Conservation (phyloP, 2,113 vertebrate genomes). For the Calidris pygmaea region DNA sequence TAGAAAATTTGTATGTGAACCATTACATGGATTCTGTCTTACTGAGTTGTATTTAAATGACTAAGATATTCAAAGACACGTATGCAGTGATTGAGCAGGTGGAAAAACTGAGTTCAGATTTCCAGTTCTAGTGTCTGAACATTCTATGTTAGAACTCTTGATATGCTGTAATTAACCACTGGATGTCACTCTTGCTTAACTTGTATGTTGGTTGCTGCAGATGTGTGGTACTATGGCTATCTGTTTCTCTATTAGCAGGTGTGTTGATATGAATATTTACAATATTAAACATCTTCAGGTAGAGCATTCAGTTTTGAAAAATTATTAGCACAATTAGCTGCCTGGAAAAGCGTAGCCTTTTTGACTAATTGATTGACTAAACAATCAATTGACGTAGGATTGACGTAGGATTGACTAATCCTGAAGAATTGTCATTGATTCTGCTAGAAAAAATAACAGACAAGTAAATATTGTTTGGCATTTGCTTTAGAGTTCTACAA, state of each 20-base stretch:
- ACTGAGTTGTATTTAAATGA: background rate
- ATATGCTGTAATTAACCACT: conserved; percentile 37
- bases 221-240: background rate
- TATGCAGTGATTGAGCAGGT: background rate
- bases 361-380: no score
- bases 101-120: background rate
- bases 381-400: no score
- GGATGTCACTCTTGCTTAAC: conserved; percentile 59
- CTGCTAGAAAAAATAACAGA: background rate
- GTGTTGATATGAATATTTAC: background rate
- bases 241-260: background rate
- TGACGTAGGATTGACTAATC: background rate
- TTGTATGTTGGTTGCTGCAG: background rate
- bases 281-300: background rate
- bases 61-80: background rate
- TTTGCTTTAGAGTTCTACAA: background rate
- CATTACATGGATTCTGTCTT: background rate
- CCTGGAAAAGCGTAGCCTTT: background rate
- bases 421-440: background rate
- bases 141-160: background rate
- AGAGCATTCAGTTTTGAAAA: background rate
- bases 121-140: background rate
- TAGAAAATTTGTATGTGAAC: background rate
- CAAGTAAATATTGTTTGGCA: background rate
- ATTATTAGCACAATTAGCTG: background rate